Percentiles rank a stretch among this genome's conserved stretches.
phyloP scores from a whole-genome alignment of 2,797 vertebrate species.

The Diglossa cyanea region DNA sequence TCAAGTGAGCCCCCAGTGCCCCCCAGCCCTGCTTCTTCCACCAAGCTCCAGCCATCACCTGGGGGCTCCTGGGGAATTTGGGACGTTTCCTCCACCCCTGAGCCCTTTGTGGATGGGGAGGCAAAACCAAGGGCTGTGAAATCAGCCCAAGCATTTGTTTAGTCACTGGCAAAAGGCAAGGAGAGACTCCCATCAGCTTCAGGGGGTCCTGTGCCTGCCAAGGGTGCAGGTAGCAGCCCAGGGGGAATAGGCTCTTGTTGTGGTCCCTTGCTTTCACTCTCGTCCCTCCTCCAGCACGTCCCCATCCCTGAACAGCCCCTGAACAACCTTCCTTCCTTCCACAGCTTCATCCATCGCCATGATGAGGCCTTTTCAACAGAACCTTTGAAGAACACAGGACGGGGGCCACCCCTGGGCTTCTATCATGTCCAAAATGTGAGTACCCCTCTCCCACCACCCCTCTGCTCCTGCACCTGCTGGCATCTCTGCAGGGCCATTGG shows the following conservation, averaged over 20 bases:
- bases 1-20: constrained; percentile 83
- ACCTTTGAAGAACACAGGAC: constrained; percentile 94
- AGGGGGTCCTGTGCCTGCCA: neutral
- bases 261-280: neutral
- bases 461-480: neutral
- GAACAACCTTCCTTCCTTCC: neutral
- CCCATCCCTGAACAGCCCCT: neutral
- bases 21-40: neutral
- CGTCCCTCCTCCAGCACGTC: fast-evolving
- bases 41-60: neutral
- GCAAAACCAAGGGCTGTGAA: neutral
- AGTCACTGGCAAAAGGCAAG: neutral
- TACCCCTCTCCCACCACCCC: neutral
- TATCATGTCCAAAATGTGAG: constrained; percentile 97
- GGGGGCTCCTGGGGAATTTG: fast-evolving
- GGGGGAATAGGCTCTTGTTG: neutral
- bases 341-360: constrained; percentile 95
- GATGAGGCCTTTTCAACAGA: constrained; percentile 98
- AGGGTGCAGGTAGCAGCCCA: fast-evolving
- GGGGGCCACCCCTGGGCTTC: constrained; percentile 93
- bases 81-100: neutral
- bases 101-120: neutral
- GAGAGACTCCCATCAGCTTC: neutral
- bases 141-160: neutral
- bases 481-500: neutral